Conservation (phyloP, 92 coral and sea anemone species). For the Epizoanthus illoricatus region DNA sequence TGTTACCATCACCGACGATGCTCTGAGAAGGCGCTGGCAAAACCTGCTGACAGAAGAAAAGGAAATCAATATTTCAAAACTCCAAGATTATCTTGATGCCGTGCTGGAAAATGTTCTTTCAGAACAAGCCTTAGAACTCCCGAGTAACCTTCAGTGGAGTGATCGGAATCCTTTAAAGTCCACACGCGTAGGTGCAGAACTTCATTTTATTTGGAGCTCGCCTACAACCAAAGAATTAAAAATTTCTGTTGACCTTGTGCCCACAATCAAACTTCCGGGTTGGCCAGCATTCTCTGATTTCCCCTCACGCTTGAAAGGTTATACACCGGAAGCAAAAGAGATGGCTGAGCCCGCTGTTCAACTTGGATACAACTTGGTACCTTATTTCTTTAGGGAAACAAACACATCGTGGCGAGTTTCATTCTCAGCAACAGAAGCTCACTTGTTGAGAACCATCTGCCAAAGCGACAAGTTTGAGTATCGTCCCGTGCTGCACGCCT, state of each 20-base stretch:
- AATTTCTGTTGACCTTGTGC: slow-evolving; percentile 30
- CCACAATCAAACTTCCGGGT: slow-evolving; percentile 16
- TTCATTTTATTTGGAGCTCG: neutral
- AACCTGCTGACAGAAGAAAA: neutral
- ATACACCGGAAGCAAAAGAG: neutral
- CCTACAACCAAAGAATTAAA: neutral
- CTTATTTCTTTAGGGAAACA: neutral
- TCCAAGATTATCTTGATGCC: neutral
- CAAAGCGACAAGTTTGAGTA: neutral
- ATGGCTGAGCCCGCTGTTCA: slow-evolving; percentile 23
- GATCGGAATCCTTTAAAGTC: neutral
- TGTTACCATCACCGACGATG: neutral
- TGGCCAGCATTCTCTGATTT: slow-evolving; percentile 32
- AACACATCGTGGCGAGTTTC: slow-evolving; percentile 29
- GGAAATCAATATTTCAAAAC: slow-evolving; percentile 15
- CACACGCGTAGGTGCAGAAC: slow-evolving; percentile 15
- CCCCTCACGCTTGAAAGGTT: slow-evolving; percentile 4
- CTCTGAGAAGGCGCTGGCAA: neutral
- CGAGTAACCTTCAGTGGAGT: neutral
- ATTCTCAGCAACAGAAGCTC: slow-evolving; percentile 16
- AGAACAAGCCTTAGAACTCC: neutral
- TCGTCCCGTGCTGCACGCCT: neutral
- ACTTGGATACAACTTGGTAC: slow-evolving; percentile 17
- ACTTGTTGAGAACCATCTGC: slow-evolving; percentile 13
- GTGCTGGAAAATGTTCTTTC: neutral